Evolutionary conservation across 1,140 invertebrate species (phyloP).

Genomic region (Drosophila ercepeae): DNA sequence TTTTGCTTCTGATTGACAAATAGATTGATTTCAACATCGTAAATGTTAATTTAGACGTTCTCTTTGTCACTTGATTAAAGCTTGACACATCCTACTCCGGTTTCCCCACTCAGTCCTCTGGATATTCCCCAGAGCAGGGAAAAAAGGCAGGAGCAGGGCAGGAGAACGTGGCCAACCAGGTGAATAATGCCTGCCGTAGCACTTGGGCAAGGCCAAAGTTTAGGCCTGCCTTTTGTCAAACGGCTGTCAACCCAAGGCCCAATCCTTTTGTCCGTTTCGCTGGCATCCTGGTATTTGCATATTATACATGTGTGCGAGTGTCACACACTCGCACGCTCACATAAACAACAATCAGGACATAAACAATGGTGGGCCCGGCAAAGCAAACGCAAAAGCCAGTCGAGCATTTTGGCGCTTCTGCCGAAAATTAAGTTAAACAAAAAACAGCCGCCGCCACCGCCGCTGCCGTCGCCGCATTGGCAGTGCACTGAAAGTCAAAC

Average conservation of each 20-base stretch:
- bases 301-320: slow-evolving; percentile 20
- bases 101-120: slow-evolving; percentile 6
- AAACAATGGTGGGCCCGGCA: slow-evolving; percentile 47
- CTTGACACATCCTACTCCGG: slow-evolving; percentile 10
- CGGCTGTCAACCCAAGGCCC: slow-evolving; percentile 46
- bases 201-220: slow-evolving; percentile 52
- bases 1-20: slow-evolving; percentile 19
- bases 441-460: slow-evolving; percentile 44
- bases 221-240: slow-evolving; percentile 51
- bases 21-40: slow-evolving; percentile 23
- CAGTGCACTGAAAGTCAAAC: slow-evolving; percentile 54
- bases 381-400: slow-evolving; percentile 27
- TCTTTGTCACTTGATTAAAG: slow-evolving; percentile 55
- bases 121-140: slow-evolving; percentile 21
- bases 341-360: slow-evolving; percentile 65
- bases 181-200: slow-evolving; percentile 44
- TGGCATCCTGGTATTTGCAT: slow-evolving; percentile 41
- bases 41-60: slow-evolving; percentile 36
- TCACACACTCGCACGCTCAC: slow-evolving; percentile 18
- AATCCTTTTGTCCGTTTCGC: slow-evolving; percentile 56
- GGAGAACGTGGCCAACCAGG: slow-evolving; percentile 25
- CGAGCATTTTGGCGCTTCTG: slow-evolving; percentile 31
- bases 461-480: not conserved
- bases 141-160: not conserved
- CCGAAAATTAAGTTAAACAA: slow-evolving; percentile 60